Percentiles rank a stretch among this genome's conserved stretches.
Conservation (phyloP, 2,888 invertebrate genomes). For the Andrena minutula region DNA sequence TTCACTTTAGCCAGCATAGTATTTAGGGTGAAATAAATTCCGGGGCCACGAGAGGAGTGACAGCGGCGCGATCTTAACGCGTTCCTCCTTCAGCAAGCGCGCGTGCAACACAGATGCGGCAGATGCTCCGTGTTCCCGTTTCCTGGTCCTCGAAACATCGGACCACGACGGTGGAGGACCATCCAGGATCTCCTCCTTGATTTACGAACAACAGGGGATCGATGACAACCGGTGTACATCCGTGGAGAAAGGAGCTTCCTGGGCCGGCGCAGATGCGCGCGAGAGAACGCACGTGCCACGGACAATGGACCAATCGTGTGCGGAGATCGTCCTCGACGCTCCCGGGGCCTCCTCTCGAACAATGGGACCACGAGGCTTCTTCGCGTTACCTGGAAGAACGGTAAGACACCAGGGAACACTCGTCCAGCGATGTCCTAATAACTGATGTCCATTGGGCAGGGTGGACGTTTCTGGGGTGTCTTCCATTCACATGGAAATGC, state of each 20-base stretch:
- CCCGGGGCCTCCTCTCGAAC: conserved; percentile 29
- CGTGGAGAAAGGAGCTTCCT: conserved; percentile 56
- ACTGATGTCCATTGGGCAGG: conserved; percentile 17
- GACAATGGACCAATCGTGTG: conserved; percentile 62
- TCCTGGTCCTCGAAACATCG: conserved; percentile 7
- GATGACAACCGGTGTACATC: conserved; percentile 67
- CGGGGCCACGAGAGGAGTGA: background rate
- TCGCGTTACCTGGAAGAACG: background rate
- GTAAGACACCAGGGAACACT: conserved; percentile 18
- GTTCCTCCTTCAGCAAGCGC: background rate
- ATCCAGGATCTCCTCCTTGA: conserved; percentile 39
- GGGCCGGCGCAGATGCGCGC: conserved; percentile 57
- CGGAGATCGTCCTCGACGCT: conserved; percentile 36
- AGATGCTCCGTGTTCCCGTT: conserved; percentile 49
- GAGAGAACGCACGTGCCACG: conserved; percentile 62
- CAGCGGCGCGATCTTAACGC: background rate
- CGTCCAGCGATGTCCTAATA: conserved; percentile 14
- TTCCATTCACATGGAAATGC: no score
- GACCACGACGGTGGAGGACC: background rate
- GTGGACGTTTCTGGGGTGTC: background rate
- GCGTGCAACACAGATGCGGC: conserved; percentile 21
- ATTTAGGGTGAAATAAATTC: conserved; percentile 8
- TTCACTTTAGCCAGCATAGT: background rate
- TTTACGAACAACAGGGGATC: conserved; percentile 61
- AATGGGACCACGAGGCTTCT: conserved; percentile 25